These are phyloP conservation scores for Oreortyx pictus DNA, from an alignment of 2,797 vertebrate species.

Conservation along the genomic window DNA sequence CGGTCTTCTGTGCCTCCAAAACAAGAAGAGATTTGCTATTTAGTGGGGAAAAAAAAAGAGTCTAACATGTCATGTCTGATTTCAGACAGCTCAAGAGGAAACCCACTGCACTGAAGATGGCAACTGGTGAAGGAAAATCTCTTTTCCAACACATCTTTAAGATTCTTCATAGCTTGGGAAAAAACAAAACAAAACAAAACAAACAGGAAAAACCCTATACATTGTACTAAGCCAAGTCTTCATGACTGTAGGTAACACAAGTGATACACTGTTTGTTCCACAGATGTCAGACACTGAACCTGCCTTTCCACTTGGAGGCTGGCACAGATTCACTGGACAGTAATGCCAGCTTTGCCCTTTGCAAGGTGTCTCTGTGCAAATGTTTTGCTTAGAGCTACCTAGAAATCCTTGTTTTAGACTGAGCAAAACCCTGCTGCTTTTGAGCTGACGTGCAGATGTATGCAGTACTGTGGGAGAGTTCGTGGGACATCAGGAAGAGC, in stretches of 20 bases:
- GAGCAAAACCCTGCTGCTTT: neutral
- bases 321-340: neutral
- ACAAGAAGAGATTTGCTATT: neutral
- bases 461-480: neutral
- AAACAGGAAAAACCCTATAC: neutral
- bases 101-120: neutral
- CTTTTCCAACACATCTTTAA: neutral
- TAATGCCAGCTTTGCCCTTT: neutral
- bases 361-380: neutral
- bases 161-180: neutral
- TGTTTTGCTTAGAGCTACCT: neutral
- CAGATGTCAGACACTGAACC: neutral
- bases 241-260: neutral
- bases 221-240: neutral
- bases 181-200: too few species aligned
- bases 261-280: neutral
- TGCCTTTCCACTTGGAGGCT: neutral
- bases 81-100: conserved; percentile 15
- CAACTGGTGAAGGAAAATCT: neutral
- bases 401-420: neutral
- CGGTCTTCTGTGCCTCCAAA: neutral
- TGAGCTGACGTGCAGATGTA: neutral
- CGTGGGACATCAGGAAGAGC: neutral
- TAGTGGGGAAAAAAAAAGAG: neutral
- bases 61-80: neutral